Conservation (phyloP, 2,888 invertebrate species). For the Aporophyla lueneburgensis region DNA sequence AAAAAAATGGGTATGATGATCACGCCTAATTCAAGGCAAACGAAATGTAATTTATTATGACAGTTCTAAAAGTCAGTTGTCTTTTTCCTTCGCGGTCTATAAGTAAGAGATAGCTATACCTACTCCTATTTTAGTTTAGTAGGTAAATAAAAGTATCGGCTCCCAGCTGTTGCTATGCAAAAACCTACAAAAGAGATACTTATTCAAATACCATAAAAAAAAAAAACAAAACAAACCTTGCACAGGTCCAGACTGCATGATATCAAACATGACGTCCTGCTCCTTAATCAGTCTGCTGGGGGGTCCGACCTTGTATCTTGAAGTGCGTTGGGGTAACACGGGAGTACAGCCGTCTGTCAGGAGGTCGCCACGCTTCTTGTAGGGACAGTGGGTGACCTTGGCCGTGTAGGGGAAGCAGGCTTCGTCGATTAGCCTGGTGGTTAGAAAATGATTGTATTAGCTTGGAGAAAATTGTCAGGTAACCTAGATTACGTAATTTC, state of each 20-base stretch:
- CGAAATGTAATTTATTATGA: no score
- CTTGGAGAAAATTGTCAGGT: background rate
- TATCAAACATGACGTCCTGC: slow-evolving; percentile 97
- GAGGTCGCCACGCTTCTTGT: slow-evolving; percentile 87
- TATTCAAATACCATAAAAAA: background rate
- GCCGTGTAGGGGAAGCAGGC: slow-evolving; percentile 96
- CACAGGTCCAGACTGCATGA: slow-evolving; percentile 97
- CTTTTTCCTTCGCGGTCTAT: no score
- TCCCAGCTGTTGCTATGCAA: background rate
- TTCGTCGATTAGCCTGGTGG: slow-evolving; percentile 95
- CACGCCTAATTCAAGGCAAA: no score
- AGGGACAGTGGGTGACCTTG: slow-evolving; percentile 91
- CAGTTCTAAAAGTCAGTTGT: no score
- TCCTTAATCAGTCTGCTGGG: slow-evolving; percentile 94
- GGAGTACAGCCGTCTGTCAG: slow-evolving; percentile 90
- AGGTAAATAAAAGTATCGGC: no score
- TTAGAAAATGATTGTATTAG: background rate
- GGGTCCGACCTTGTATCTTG: slow-evolving; percentile 94
- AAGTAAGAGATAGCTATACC: no score
- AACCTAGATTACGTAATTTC: background rate
- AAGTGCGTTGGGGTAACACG: slow-evolving; percentile 89
- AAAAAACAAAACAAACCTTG: slow-evolving; percentile 87
- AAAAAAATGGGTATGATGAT: no score
- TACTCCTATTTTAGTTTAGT: no score
- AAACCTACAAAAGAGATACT: background rate